Evolutionary conservation across 2,888 invertebrate species (phyloP).

Genomic region (Euproctis similis): DNA sequence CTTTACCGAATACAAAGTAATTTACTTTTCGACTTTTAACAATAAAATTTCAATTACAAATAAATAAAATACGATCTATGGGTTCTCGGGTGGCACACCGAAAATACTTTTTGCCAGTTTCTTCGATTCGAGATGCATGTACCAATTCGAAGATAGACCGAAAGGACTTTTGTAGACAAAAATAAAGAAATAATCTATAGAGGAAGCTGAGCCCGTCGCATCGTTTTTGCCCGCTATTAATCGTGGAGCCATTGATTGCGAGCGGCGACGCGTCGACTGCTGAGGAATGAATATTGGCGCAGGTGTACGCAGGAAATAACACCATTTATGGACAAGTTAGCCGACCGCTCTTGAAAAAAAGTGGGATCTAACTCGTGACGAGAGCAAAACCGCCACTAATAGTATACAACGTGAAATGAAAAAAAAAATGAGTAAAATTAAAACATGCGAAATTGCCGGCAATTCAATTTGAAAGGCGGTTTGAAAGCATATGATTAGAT

Average conservation of each 20-base stretch:
- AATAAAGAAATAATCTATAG: conserved; percentile 19
- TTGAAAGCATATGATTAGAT: conserved; percentile 62
- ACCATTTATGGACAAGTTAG: conserved; percentile 34
- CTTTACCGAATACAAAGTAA: conserved; percentile 1
- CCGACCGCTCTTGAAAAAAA: conserved; percentile 24
- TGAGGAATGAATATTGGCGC: conserved; percentile 25
- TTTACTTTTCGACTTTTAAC: conserved; percentile 6
- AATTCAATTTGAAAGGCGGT: conserved; percentile 51
- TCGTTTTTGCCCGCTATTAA: conserved; percentile 26
- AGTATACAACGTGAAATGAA: too few species aligned
- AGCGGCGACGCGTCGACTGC: conserved; percentile 17
- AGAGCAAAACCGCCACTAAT: conserved; percentile 39
- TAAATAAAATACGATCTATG: conserved; percentile 3
- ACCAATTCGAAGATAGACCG: conserved; percentile 15
- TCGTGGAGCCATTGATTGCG: conserved; percentile 27
- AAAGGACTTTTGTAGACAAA: conserved; percentile 21
- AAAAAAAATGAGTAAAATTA: conserved; percentile 25
- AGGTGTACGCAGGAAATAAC: conserved; percentile 35
- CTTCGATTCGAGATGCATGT: conserved; percentile 11
- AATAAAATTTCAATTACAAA: conserved; percentile 2
- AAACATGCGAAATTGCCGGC: conserved; percentile 47
- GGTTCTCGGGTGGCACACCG: conserved; percentile 2
- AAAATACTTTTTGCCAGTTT: conserved; percentile 6
- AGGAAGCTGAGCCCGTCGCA: conserved; percentile 22
- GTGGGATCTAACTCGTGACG: conserved; percentile 19